Evolutionary conservation across 1,140 invertebrate species (phyloP).

Genomic region (Saccostrea glomerata): DNA sequence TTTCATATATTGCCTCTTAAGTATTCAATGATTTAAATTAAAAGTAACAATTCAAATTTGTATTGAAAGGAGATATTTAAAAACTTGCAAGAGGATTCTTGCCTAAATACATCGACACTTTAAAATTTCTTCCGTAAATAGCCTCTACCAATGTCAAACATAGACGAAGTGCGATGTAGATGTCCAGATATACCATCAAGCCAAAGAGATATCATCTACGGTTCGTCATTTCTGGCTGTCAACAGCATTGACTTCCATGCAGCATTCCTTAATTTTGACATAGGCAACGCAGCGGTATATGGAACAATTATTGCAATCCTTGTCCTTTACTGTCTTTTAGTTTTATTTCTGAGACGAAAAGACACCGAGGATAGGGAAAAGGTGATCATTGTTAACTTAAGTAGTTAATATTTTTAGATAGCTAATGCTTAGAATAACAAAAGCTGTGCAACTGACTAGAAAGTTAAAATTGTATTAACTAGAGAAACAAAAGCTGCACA

Average conservation of each 20-base stretch:
- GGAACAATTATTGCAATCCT: slow-evolving; percentile 73
- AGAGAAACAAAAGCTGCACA: no score
- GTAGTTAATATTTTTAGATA: not conserved
- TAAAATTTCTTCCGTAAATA: not conserved
- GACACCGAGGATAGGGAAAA: slow-evolving; percentile 65
- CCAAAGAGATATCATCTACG: not conserved
- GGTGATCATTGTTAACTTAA: slow-evolving; percentile 28
- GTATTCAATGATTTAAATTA: no score
- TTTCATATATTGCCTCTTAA: no score
- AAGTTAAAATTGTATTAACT: no score
- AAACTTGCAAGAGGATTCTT: no score
- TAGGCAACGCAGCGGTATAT: slow-evolving; percentile 49
- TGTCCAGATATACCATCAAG: slow-evolving; percentile 33
- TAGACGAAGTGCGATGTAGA: slow-evolving; percentile 49
- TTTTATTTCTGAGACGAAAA: slow-evolving; percentile 77
- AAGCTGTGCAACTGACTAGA: no score
- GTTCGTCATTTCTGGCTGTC: slow-evolving; percentile 47
- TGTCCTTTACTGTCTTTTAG: slow-evolving; percentile 74
- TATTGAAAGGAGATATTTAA: no score
- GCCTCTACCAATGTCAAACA: slow-evolving; percentile 46
- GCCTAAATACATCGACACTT: no score
- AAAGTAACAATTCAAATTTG: no score
- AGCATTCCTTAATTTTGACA: slow-evolving; percentile 47
- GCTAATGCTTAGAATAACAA: no score
- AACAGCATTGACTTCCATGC: slow-evolving; percentile 49